These are phyloP conservation scores for Baryphthengus martii DNA, from an alignment of 2,113 vertebrate species.

Conservation along the genomic window DNA sequence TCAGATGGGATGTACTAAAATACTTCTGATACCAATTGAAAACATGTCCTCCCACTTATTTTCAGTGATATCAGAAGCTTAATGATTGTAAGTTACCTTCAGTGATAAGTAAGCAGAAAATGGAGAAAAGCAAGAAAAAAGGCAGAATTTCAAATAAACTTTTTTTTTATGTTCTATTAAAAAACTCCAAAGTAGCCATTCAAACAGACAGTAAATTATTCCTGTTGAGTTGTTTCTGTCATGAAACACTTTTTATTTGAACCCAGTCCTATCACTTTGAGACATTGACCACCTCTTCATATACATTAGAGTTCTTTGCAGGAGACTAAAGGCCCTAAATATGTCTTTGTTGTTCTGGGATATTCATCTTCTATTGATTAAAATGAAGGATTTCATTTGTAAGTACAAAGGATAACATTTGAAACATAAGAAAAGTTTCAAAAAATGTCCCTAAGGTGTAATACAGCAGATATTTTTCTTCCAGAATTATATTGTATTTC, in stretches of 20 bases:
- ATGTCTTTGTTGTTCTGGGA: not conserved
- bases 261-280: not conserved
- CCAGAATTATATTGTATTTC: not conserved
- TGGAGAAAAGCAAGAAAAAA: not conserved
- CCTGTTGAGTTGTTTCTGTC: not conserved
- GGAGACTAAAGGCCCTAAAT: not conserved
- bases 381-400: not conserved
- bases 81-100: slow-evolving; percentile 1
- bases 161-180: not conserved
- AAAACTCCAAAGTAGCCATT: not conserved
- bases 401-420: not conserved
- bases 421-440: not conserved
- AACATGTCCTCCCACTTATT: not conserved
- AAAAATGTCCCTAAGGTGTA: not conserved
- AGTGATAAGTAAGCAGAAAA: not conserved
- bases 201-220: not conserved
- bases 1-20: not conserved
- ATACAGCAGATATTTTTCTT: not conserved
- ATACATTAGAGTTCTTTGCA: not conserved
- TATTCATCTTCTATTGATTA: not conserved
- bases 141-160: not conserved
- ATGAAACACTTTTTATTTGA: not conserved
- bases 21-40: not conserved
- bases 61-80: slow-evolving; percentile 2
- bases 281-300: not conserved